Percentiles rank a stretch among this genome's conserved stretches.
phyloP scores from a whole-genome alignment of 2,113 vertebrate genomes.

The Vireo altiloquus region DNA sequence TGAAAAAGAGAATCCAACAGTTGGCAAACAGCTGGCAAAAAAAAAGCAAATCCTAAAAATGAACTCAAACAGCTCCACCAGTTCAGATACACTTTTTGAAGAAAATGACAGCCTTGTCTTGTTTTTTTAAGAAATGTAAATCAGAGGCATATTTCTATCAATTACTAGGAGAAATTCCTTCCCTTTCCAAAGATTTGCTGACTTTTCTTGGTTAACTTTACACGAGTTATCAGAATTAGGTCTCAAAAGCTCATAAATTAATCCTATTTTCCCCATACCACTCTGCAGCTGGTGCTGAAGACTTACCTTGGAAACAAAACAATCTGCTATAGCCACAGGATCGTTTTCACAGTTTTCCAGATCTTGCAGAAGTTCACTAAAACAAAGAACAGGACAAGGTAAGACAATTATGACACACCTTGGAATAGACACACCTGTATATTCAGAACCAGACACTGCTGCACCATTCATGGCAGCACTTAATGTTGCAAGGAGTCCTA shows the following conservation, averaged over 20 bases:
- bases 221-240: not conserved
- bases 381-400: not conserved
- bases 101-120: not conserved
- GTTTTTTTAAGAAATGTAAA: not conserved
- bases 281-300: not conserved
- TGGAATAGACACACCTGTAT: not conserved
- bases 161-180: not conserved
- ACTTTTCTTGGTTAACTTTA: not conserved
- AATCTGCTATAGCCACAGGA: constrained; percentile 88
- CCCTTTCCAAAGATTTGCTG: not conserved
- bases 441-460: not conserved
- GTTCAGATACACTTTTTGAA: not conserved
- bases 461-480: not conserved
- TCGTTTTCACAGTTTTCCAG: constrained; percentile 88
- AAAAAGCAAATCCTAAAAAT: not conserved
- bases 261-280: not conserved
- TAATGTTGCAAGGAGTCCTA: not conserved
- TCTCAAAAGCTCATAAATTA: not conserved
- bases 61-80: not conserved
- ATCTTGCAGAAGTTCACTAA: constrained; percentile 85
- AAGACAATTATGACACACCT: not conserved
- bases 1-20: not conserved
- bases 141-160: not conserved
- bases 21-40: not conserved
- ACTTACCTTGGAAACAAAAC: constrained; percentile 95